A percentile compares a stretch with the other conserved stretches of the same genome.
phyloP scores from a whole-genome alignment of 2,888 invertebrate genomes.

The Physocephala rufipes region DNA sequence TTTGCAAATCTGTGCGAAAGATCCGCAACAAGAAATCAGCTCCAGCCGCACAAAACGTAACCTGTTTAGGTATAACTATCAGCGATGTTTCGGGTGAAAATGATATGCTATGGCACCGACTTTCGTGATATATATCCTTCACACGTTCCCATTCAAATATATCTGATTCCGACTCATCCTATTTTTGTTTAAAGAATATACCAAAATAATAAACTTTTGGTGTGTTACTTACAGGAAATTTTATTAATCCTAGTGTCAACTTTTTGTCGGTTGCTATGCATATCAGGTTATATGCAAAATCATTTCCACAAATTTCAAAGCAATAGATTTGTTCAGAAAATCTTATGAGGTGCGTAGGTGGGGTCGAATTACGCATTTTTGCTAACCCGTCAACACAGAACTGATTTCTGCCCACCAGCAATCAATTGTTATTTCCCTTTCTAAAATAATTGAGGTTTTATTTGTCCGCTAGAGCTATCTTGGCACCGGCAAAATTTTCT shows the following conservation, averaged over 20 bases:
- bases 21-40: slow-evolving; percentile 70
- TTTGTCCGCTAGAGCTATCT: no score
- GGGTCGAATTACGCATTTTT: slow-evolving; percentile 53
- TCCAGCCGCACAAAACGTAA: slow-evolving; percentile 67
- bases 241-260: slow-evolving; percentile 69
- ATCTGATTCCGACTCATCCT: slow-evolving; percentile 69
- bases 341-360: slow-evolving; percentile 66
- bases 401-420: no score
- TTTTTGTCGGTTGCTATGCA: slow-evolving; percentile 70
- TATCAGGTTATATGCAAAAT: slow-evolving; percentile 73
- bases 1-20: slow-evolving; percentile 69
- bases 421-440: not conserved
- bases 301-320: slow-evolving; percentile 72
- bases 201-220: not conserved
- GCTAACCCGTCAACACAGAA: not conserved
- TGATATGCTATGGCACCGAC: slow-evolving; percentile 69
- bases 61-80: slow-evolving; percentile 69
- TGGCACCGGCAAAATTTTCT: no score
- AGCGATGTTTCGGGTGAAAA: slow-evolving; percentile 74
- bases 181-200: no score
- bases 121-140: slow-evolving; percentile 69
- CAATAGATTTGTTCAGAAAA: slow-evolving; percentile 69
- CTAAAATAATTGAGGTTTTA: no score
- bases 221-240: slow-evolving; percentile 70
- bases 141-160: slow-evolving; percentile 69